These are phyloP conservation scores for Spea bombifrons DNA, from an alignment of 2,113 vertebrate species.

Conservation along the genomic window DNA sequence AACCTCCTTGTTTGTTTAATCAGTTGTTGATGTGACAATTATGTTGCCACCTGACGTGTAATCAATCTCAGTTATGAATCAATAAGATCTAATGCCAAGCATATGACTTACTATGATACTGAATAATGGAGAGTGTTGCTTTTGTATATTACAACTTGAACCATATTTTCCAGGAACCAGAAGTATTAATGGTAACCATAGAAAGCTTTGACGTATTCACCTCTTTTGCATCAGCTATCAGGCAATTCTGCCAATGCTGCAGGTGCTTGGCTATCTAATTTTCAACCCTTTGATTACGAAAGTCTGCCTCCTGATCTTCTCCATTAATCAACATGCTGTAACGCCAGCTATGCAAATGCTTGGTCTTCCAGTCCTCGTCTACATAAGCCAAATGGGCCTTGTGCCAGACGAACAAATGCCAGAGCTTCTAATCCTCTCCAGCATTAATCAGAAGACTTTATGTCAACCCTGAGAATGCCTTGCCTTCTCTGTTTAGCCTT, in stretches of 20 bases:
- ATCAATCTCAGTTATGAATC: slow-evolving; percentile 44
- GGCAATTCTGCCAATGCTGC: slow-evolving; percentile 35
- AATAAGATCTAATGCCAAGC: slow-evolving; percentile 42
- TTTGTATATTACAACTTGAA: slow-evolving; percentile 44
- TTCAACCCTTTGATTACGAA: slow-evolving; percentile 46
- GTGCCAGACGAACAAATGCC: slow-evolving; percentile 39
- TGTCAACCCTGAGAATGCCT: slow-evolving; percentile 44
- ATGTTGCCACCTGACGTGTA: slow-evolving; percentile 28
- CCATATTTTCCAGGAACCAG: slow-evolving; percentile 32
- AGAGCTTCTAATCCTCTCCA: slow-evolving; percentile 43
- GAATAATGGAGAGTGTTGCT: slow-evolving; percentile 28
- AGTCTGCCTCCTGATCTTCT: slow-evolving; percentile 47
- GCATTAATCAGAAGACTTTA: slow-evolving; percentile 43
- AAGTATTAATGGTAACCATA: slow-evolving; percentile 29
- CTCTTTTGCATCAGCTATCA: slow-evolving; percentile 23
- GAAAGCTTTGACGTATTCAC: slow-evolving; percentile 35
- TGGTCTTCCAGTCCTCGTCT: slow-evolving; percentile 45
- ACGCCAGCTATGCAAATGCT: slow-evolving; percentile 45
- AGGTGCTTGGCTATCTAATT: slow-evolving; percentile 47
- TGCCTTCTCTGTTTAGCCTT: slow-evolving; percentile 30
- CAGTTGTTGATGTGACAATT: slow-evolving; percentile 14
- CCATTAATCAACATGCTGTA: slow-evolving; percentile 46
- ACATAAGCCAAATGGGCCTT: slow-evolving; percentile 41
- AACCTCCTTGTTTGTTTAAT: slow-evolving; percentile 30
- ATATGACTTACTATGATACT: slow-evolving; percentile 42